Evolutionary conservation across 2,888 invertebrate species (phyloP).

Genomic region (Drosophila nigricruria): DNA sequence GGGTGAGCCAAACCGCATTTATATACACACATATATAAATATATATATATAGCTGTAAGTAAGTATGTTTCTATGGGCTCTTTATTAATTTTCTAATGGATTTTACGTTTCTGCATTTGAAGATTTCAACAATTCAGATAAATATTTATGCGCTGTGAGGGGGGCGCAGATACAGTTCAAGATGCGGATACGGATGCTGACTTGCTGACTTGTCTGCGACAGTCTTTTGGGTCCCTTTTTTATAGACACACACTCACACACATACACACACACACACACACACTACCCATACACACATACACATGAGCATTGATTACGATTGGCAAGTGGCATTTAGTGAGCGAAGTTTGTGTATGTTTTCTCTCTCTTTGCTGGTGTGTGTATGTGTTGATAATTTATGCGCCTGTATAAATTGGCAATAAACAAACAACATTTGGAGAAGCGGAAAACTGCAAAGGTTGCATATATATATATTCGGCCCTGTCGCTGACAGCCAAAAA

Average conservation of each 20-base stretch:
- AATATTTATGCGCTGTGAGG: conserved; percentile 70
- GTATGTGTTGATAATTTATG: conserved; percentile 69
- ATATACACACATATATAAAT: conserved; percentile 24
- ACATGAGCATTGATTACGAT: conserved; percentile 77
- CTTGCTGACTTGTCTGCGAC: conserved; percentile 45
- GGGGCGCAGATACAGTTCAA: conserved; percentile 40
- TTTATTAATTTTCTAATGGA: conserved; percentile 85
- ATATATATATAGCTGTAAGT: conserved; percentile 22
- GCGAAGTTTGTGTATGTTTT: conserved; percentile 77
- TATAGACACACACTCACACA: conserved; percentile 55
- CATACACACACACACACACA: conserved; percentile 36
- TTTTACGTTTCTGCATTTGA: conserved; percentile 75
- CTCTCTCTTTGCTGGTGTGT: conserved; percentile 8
- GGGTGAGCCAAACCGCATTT: conserved; percentile 71
- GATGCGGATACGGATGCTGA: conserved; percentile 56
- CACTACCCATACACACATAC: conserved; percentile 33
- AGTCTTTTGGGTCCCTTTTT: conserved; percentile 62
- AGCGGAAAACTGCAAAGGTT: conserved; percentile 65
- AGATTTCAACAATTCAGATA: conserved; percentile 76
- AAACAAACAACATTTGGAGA: conserved; percentile 63
- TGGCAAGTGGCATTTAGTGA: conserved; percentile 81
- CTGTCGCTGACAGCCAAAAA: conserved; percentile 34
- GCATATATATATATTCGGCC: conserved; percentile 36
- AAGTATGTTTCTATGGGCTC: conserved; percentile 32
- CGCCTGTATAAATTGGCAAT: conserved; percentile 78